These are phyloP conservation scores for Acridotheres tristis DNA, from an alignment of 2,797 vertebrate genomes.

Conservation along the genomic window DNA sequence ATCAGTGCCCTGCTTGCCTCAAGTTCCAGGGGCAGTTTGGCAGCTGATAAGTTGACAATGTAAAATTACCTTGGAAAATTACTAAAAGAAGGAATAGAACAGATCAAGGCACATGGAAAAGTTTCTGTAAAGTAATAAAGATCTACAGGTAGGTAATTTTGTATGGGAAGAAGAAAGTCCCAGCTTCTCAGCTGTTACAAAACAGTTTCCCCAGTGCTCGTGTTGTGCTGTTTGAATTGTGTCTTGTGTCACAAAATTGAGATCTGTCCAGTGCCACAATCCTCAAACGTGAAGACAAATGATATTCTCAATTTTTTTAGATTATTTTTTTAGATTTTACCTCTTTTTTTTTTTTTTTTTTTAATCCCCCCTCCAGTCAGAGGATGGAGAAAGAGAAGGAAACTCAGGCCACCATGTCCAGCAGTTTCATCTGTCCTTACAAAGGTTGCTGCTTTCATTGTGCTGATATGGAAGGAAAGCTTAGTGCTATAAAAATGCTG, in stretches of 20 bases:
- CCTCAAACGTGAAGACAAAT: background rate
- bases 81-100: background rate
- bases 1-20: background rate
- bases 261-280: background rate
- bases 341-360: background rate
- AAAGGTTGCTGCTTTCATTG: background rate
- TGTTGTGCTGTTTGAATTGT: background rate
- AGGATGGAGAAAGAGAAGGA: background rate
- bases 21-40: background rate
- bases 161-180: background rate
- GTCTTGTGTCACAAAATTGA: background rate
- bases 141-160: background rate
- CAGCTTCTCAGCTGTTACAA: background rate
- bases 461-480: background rate
- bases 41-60: background rate
- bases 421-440: background rate
- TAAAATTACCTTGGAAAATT: background rate
- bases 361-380: background rate
- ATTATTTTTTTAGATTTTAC: background rate
- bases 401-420: background rate
- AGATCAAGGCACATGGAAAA: background rate
- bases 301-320: background rate
- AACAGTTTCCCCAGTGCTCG: background rate
- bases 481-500: conserved; percentile 28
- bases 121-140: background rate